A percentile compares a stretch with the other conserved stretches of the same genome.
phyloP scores from a whole-genome alignment of 2,888 invertebrate species.

The Nomada hirtipes region DNA sequence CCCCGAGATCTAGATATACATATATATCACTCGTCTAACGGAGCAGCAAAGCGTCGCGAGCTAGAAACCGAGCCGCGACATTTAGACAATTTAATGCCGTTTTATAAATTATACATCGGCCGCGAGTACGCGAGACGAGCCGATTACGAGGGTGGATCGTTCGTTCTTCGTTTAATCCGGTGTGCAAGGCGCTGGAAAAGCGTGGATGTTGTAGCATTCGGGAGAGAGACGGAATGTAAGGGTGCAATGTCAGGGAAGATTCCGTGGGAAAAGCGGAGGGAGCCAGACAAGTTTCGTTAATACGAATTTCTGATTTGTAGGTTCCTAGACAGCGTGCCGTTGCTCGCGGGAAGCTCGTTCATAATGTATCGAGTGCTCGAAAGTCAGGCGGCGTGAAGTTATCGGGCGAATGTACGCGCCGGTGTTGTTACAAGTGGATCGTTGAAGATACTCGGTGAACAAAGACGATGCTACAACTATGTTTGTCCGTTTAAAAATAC shows the following conservation, averaged over 20 bases:
- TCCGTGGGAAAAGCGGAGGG: constrained; percentile 53
- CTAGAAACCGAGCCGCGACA: constrained; percentile 67
- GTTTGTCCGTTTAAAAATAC: background rate
- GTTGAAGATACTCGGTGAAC: background rate
- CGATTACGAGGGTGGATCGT: constrained; percentile 74
- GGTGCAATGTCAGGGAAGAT: constrained; percentile 51
- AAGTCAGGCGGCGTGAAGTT: constrained; percentile 29
- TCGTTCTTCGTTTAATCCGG: constrained; percentile 67
- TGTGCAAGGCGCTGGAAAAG: constrained; percentile 26
- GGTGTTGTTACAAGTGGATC: background rate
- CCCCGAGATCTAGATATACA: constrained; percentile 56
- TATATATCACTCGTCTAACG: constrained; percentile 52
- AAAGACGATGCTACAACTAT: background rate
- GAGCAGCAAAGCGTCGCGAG: constrained; percentile 64
- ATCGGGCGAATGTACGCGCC: constrained; percentile 16
- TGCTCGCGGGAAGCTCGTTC: constrained; percentile 28
- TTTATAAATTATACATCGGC: constrained; percentile 82
- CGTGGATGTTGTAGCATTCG: constrained; percentile 27
- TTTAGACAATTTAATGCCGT: constrained; percentile 82
- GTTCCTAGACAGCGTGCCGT: constrained; percentile 58
- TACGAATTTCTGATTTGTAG: constrained; percentile 66
- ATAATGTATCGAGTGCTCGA: constrained; percentile 45
- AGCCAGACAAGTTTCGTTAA: constrained; percentile 61
- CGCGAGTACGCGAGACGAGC: constrained; percentile 68
- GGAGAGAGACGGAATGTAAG: constrained; percentile 28